Evolutionary conservation across 37 sponge, comb jelly and placozoan genomes (phyloP).

Genomic region (Crambe crambe): DNA sequence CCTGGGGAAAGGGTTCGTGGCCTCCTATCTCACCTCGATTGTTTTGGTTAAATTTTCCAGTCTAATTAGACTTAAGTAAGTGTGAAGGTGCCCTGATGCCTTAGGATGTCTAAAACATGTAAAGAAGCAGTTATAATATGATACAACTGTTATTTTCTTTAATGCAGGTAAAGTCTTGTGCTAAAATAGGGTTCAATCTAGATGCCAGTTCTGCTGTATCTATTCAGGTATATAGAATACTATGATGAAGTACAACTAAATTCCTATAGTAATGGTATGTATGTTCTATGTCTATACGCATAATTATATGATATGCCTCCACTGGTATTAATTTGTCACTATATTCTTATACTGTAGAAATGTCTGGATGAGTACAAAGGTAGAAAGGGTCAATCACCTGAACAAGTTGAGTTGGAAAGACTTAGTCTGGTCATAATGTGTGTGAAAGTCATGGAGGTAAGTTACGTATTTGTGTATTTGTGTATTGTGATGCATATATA

Average conservation of each 20-base stretch:
- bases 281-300: background rate
- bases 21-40: no score
- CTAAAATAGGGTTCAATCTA: background rate
- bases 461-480: background rate
- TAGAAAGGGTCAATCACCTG: background rate
- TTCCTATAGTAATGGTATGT: no score
- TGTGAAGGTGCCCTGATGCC: no score
- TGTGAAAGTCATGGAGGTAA: conserved; percentile 73
- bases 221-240: conserved; percentile 3
- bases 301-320: no score
- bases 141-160: no score
- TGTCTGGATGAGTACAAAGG: conserved; percentile 30
- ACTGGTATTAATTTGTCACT: background rate
- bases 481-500: no score
- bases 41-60: no score
- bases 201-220: background rate
- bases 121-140: no score
- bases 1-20: no score
- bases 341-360: conserved; percentile 12
- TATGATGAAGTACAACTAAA: background rate
- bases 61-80: no score
- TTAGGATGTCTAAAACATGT: no score
- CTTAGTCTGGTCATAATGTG: conserved; percentile 37
- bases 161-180: background rate
- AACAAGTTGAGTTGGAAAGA: conserved; percentile 25